Percentiles rank a stretch among this genome's conserved stretches.
These are phyloP conservation scores for Ischnus inquisitorius DNA, from an alignment of 2,888 invertebrate species.

Conservation along the genomic window DNA sequence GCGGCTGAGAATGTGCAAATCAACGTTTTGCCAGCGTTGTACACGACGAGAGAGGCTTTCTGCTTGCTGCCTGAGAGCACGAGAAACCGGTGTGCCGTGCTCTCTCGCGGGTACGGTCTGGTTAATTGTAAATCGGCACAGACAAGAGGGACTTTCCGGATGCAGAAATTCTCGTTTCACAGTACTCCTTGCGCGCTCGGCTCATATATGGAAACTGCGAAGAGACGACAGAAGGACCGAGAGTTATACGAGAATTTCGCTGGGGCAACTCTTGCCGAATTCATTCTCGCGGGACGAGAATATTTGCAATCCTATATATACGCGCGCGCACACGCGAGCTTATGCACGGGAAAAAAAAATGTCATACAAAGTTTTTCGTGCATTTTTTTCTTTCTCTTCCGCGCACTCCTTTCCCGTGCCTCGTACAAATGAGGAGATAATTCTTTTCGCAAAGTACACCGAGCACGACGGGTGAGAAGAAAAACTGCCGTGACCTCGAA, in stretches of 20 bases:
- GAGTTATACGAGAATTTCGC: not conserved
- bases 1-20: slow-evolving; percentile 46
- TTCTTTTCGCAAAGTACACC: not conserved
- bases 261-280: not conserved
- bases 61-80: slow-evolving; percentile 17
- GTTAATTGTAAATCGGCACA: slow-evolving; percentile 53
- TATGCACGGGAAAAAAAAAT: no score
- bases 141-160: slow-evolving; percentile 22
- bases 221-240: not conserved
- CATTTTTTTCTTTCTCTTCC: no score
- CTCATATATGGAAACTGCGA: slow-evolving; percentile 4
- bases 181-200: not conserved
- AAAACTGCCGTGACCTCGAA: not conserved
- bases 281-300: no score
- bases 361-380: no score
- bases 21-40: slow-evolving; percentile 42
- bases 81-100: not conserved
- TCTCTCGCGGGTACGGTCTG: slow-evolving; percentile 14
- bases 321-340: no score
- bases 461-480: not conserved
- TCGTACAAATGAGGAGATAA: not conserved
- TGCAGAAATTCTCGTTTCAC: slow-evolving; percentile 11
- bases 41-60: slow-evolving; percentile 25
- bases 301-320: no score
- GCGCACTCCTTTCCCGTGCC: no score